Base-by-base conservation (phyloP, 2,888 invertebrate species). In the Zygaena filipendulae region DNA sequence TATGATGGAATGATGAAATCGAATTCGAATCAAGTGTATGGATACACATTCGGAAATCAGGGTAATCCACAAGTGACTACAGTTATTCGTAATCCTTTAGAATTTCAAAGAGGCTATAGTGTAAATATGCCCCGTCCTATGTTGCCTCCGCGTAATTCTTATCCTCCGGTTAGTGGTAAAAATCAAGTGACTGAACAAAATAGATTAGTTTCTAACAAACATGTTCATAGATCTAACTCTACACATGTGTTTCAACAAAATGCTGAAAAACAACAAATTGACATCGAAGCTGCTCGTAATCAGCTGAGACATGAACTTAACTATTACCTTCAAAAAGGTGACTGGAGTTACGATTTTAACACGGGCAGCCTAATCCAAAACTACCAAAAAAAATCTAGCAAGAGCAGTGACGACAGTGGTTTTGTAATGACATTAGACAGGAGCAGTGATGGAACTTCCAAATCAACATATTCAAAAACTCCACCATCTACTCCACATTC, bases 91-190 rank as follows among this genome's bases (percentile, higher is more conserved):
- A 81, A 81, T 71, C 79, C 80, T 35, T 71, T 81, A 67, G 81
- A 81, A 50, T 80, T 81, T 59, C 81, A 80, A 64, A 70, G 81
- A 71, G 80, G 80, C 60, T 74, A 79, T 59, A 77, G 66, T 71
- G 71, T 74, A 68, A 80, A 75, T 70, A 67, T 80, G 62, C 77
- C 81, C 58, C 82, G 82, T 64, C 80, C 82, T 49, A 75, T 81
- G 72, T 72, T 83, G 59, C 83, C 84, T 54, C 84, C 84, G 25
- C 75, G 84, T 52, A 84, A 84, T 68, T 84, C 84, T 45, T 84
- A 84, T 59, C 84, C 84, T 46, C 82, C 84, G 23, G 80, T 83
- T 45, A 74, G 79, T 60, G 80, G 77, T 51, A 83, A 82, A 75
- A 68, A 55, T 49, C 81, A 80, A 74, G 64, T 59, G 66, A 71